Evolutionary conservation across 2,888 invertebrate species (phyloP).

Genomic region (Pycnomerus fuliginosus): DNA sequence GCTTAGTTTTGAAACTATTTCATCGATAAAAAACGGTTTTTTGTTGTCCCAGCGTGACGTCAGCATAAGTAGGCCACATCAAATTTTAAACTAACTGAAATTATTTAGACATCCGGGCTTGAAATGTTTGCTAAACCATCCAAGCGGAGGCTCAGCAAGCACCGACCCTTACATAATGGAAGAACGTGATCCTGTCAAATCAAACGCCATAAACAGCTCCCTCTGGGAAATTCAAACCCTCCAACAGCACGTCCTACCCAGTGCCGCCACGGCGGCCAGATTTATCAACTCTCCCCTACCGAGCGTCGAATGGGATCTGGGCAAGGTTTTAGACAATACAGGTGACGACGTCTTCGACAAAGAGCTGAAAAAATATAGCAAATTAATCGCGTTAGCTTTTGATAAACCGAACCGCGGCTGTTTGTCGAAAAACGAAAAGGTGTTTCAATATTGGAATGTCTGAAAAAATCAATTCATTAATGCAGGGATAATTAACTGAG

Average conservation of each 20-base stretch:
- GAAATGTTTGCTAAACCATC: conserved; percentile 63
- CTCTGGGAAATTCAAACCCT: conserved; percentile 90
- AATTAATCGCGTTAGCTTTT: conserved; percentile 74
- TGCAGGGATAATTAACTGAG: conserved; percentile 4
- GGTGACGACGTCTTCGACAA: conserved; percentile 72
- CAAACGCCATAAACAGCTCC: conserved; percentile 83
- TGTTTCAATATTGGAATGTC: conserved; percentile 68
- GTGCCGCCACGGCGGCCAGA: conserved; percentile 69
- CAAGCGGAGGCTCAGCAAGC: conserved; percentile 53
- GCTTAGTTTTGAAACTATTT: no score
- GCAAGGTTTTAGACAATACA: conserved; percentile 64
- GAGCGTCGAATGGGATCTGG: conserved; percentile 67
- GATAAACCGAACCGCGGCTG: conserved; percentile 67
- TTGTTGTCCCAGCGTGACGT: no score
- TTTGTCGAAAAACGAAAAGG: conserved; percentile 60
- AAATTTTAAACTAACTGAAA: no score
- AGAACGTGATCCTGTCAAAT: conserved; percentile 74
- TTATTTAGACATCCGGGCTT: conserved; percentile 83
- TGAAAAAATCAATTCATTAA: conserved; percentile 17
- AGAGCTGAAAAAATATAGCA: conserved; percentile 73
- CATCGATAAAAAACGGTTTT: no score
- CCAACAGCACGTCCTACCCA: conserved; percentile 71
- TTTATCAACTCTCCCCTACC: conserved; percentile 70
- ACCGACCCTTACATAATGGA: conserved; percentile 84
- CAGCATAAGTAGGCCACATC: no score